A percentile compares a stretch with the other conserved stretches of the same genome.
These are phyloP conservation scores for Eurystomus glaucurus DNA, from an alignment of 2,797 vertebrate genomes.

Conservation along the genomic window DNA sequence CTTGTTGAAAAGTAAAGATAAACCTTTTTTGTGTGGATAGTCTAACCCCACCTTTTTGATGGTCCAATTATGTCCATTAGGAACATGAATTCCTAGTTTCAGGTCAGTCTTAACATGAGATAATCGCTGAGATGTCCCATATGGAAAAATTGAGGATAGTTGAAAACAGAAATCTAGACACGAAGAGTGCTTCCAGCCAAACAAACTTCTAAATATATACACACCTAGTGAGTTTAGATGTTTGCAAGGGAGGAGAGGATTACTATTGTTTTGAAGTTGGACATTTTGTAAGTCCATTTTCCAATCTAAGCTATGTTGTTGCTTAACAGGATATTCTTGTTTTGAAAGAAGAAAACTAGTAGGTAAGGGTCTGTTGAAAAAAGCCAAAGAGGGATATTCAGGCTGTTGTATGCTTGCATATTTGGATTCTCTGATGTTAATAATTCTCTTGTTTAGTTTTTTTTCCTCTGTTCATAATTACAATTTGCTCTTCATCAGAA, in stretches of 20 bases:
- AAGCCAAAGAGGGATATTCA: neutral
- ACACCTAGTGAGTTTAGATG: neutral
- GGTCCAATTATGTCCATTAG: neutral
- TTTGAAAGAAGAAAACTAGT: neutral
- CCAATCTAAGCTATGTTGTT: neutral
- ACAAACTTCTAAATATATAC: neutral
- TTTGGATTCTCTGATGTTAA: neutral
- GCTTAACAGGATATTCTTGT: neutral
- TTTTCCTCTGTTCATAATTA: neutral
- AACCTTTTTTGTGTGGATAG: neutral
- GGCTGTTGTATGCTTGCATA: accelerated
- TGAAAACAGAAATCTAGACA: neutral
- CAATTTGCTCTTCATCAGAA: neutral
- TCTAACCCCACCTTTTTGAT: neutral
- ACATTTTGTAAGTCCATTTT: neutral
- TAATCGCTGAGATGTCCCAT: neutral
- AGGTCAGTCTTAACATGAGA: neutral
- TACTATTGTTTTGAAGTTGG: neutral
- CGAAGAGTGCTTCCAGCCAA: neutral
- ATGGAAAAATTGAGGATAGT: neutral
- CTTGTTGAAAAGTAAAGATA: neutral
- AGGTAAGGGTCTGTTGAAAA: neutral
- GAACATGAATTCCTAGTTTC: neutral
- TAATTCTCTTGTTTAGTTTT: neutral
- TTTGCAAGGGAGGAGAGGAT: neutral